phyloP scores from a whole-genome alignment of 2,113 vertebrate genomes.

The Cisticola juncidis region DNA sequence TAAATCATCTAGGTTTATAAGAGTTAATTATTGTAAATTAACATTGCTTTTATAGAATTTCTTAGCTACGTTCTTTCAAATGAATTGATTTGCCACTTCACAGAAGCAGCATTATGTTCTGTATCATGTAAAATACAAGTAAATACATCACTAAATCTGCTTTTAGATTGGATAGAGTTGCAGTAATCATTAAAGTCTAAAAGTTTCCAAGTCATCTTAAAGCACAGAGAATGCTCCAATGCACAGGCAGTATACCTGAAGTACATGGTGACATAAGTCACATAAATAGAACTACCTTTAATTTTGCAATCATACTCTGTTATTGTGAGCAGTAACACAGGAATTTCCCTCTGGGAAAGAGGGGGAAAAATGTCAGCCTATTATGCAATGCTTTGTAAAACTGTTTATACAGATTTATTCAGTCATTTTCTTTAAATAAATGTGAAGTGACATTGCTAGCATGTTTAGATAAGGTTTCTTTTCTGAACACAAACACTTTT shows the following conservation, averaged over 20 bases:
- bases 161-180: background rate
- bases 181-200: background rate
- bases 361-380: background rate
- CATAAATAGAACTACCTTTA: background rate
- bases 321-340: background rate
- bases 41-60: background rate
- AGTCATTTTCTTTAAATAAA: background rate
- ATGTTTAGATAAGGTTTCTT: background rate
- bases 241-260: background rate
- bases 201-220: background rate
- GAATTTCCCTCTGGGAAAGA: background rate
- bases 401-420: constrained; percentile 27
- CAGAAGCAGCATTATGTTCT: background rate
- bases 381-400: background rate
- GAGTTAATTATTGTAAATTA: background rate
- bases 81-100: background rate
- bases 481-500: background rate
- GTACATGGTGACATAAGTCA: background rate
- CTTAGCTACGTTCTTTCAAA: background rate
- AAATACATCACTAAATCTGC: background rate
- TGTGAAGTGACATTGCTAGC: background rate
- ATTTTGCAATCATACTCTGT: background rate
- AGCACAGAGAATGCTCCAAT: background rate
- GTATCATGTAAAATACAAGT: background rate
- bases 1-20: background rate